Conservation (phyloP, 2,113 vertebrate genomes). For the Embiotoca jacksoni region DNA sequence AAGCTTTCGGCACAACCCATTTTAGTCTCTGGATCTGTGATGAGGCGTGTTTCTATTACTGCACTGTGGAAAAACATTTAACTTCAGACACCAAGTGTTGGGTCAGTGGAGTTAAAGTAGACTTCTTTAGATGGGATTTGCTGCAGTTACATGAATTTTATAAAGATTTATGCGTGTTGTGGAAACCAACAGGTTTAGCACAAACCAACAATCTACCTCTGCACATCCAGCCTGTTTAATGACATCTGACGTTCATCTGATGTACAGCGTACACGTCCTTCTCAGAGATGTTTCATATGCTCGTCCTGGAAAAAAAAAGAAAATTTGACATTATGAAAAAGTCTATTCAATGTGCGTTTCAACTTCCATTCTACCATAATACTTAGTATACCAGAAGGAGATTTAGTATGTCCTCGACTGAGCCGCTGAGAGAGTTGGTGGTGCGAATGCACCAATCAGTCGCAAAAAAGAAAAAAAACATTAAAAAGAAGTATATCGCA, state of each 20-base stretch:
- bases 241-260: neutral
- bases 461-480: too few relatives aligned
- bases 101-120: neutral
- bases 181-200: too few relatives aligned
- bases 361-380: too few relatives aligned
- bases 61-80: neutral
- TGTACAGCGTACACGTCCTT: neutral
- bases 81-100: neutral
- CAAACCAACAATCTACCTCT: too few relatives aligned
- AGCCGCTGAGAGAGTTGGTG: too few relatives aligned
- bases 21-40: slow-evolving; percentile 1
- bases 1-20: neutral
- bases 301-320: neutral
- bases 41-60: slow-evolving; percentile 20
- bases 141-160: neutral
- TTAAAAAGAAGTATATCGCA: too few relatives aligned
- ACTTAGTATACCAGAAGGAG: too few relatives aligned
- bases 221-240: neutral
- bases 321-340: neutral
- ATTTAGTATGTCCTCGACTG: too few relatives aligned
- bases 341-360: neutral
- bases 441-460: too few relatives aligned
- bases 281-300: neutral
- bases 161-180: neutral
- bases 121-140: neutral